Base-by-base conservation (phyloP, 2,113 vertebrate species). In the Ceyx melanurus region DNA sequence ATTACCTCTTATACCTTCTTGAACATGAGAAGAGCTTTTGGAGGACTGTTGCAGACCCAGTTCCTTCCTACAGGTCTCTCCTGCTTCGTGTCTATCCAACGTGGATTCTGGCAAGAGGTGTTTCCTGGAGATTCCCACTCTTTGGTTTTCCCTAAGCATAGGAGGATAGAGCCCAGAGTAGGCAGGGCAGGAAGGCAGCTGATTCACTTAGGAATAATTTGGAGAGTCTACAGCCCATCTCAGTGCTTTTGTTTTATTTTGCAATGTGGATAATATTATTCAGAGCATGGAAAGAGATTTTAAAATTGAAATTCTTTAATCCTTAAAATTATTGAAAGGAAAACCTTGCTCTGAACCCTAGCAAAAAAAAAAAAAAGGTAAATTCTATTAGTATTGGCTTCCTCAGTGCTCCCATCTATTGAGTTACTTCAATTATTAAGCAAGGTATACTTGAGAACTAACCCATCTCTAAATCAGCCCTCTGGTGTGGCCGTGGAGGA, bases 351-450 rank as follows among this genome's bases (percentile, higher is more conserved):
- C 62, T 96, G 94, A 96, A 91, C 90, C 53, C 57, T 81, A 83
- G 72, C 50, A 60, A 77, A 89, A 85, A 80, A 60, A 28, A 77
- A 28, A 60, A 77, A 89, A 82, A 80, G 48, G 20, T 11, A 42
- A 82, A 94, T 77, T 53, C 1, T 93, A 79, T 96, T 95, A 92
- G 83, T 90, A 92, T 89, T 87, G 95, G 90, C 92, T 93, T 89
- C 62, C 57, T 48, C 70, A 37, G 0, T 74, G 72, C 75, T 95
- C 64, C 37, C 33, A 62, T 84, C 42, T 82, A 89, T 92, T 79
- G 77, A 78, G 80, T 84, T 92, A 71, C 45, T 88, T 92, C 0
- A 0, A 54, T 90, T 93, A 68, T 92, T 91, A 89, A 92, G 86
- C 18, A 43, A 54, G 68, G 74, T 92, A 91, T 89, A 58, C 50